Evolutionary conservation across 2,113 vertebrate species (phyloP).

Genomic region (Urocynchramus pylzowi): DNA sequence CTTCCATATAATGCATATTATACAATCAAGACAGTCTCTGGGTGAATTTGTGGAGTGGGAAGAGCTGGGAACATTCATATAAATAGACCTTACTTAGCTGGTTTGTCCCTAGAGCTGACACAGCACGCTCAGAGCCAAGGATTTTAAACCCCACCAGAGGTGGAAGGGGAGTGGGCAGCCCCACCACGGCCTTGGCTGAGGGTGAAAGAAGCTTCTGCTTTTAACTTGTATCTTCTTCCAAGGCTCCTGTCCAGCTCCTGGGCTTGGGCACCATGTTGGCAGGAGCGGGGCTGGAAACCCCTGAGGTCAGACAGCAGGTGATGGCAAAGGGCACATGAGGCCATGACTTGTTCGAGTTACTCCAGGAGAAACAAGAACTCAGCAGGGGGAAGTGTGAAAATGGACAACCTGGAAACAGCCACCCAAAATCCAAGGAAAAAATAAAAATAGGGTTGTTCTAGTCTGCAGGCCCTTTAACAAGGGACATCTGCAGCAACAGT

Average conservation of each 20-base stretch:
- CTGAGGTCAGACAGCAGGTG: background rate
- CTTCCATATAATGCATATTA: slow-evolving; percentile 56
- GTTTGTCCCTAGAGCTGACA: background rate
- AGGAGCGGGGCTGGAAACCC: background rate
- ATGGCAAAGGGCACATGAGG: background rate
- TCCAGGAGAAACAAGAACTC: background rate
- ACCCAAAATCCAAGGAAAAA: background rate
- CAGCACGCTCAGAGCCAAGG: background rate
- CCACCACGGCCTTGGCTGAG: background rate
- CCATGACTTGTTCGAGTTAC: background rate
- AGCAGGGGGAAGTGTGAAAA: background rate
- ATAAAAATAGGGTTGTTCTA: background rate
- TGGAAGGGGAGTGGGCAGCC: background rate
- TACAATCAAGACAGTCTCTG: slow-evolving; percentile 65
- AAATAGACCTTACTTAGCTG: slow-evolving; percentile 31
- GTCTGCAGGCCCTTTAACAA: background rate
- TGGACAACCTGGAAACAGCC: background rate
- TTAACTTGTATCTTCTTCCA: background rate
- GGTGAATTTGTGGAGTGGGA: slow-evolving; percentile 36
- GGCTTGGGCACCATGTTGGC: fast-evolving
- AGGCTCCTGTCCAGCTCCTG: background rate
- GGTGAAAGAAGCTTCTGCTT: background rate
- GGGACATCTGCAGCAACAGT: fast-evolving
- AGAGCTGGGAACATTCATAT: slow-evolving; percentile 54
- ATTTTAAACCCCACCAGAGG: background rate